Evolutionary conservation across 2,888 invertebrate species (phyloP), one percentile per base, ranked within the genome.

Genomic region (Acronicta aceris): DNA sequence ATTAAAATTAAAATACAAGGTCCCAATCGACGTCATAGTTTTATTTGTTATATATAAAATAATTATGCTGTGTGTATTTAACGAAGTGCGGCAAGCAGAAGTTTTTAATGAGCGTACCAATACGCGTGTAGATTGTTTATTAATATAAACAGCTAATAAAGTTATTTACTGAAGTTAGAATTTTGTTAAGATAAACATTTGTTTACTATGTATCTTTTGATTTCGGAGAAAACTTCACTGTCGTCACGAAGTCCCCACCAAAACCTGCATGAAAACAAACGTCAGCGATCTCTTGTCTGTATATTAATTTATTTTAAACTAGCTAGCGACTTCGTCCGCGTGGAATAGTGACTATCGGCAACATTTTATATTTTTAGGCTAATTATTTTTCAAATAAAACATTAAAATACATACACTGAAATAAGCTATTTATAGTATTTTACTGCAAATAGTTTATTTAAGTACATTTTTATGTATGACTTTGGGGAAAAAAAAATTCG

Each of bases 1-100:
- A 67, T 74, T 60, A 71, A 81, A 80, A 81, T 76, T 81, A 80
- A 83, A 84, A 79, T 79, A 86, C 87, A 89, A 90, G 90, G 90
- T 79, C 81, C 60, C 16, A 15, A 68, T 53, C 85, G 85, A 89
- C 90, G 90, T 90, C 89, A 89, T 80, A 72, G 74, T 46, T 46
- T 25, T 80, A 74, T 73, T 46, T 45, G 21, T 58, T 47, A 48
- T 60, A 56, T 27, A 46, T 40, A 56, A 54, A 25, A 61, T 56
- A 49, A 56, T 61, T 64, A 64, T 21, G 53, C 54, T 17, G 21
- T 17, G 49, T 41, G 12, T 52, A 53, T 41, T 43, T 60, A 41
- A 47, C 13, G n/a, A 43, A 48, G 16, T n/a, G 8, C 27, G 33
- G 56, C 12, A 21, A 49, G 45, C 51, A 45, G 30, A 53, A 27